phyloP scores from a whole-genome alignment of 2,888 invertebrate species.

The Drosophila pegasa region DNA sequence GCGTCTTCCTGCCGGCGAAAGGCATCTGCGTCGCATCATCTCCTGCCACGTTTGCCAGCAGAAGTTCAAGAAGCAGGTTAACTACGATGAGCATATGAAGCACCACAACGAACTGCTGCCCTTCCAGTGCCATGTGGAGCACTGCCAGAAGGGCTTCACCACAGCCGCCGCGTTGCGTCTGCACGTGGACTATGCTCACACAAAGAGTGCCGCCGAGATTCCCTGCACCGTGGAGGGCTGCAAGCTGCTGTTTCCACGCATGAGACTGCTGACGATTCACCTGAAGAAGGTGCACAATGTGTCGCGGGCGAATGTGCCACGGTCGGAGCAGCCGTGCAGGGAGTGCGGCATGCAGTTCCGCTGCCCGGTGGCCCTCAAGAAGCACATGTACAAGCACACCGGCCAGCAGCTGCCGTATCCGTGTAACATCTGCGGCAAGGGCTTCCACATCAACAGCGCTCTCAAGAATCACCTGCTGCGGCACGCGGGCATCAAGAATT shows the following conservation, averaged over 20 bases:
- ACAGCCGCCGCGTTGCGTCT: conserved; percentile 79
- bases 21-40: conserved; percentile 62
- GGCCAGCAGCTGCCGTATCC: conserved; percentile 82
- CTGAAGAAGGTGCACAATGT: conserved; percentile 79
- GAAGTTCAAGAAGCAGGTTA: conserved; percentile 76
- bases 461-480: conserved; percentile 83
- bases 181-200: conserved; percentile 80
- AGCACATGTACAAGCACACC: conserved; percentile 82
- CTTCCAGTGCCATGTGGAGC: conserved; percentile 76
- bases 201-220: conserved; percentile 66
- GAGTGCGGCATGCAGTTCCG: conserved; percentile 82
- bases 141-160: conserved; percentile 79
- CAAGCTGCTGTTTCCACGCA: conserved; percentile 73
- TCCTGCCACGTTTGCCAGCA: conserved; percentile 79
- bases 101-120: conserved; percentile 81
- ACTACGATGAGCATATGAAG: conserved; percentile 81
- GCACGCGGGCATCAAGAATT: conserved; percentile 83
- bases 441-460: conserved; percentile 82
- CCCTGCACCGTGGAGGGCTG: conserved; percentile 79
- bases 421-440: conserved; percentile 82
- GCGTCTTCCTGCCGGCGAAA: conserved; percentile 46
- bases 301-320: conserved; percentile 55
- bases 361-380: conserved; percentile 81
- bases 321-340: conserved; percentile 70
- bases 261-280: conserved; percentile 80